Evolutionary conservation across 2,888 invertebrate species (phyloP).

Genomic region (Rhodophaea formosa): DNA sequence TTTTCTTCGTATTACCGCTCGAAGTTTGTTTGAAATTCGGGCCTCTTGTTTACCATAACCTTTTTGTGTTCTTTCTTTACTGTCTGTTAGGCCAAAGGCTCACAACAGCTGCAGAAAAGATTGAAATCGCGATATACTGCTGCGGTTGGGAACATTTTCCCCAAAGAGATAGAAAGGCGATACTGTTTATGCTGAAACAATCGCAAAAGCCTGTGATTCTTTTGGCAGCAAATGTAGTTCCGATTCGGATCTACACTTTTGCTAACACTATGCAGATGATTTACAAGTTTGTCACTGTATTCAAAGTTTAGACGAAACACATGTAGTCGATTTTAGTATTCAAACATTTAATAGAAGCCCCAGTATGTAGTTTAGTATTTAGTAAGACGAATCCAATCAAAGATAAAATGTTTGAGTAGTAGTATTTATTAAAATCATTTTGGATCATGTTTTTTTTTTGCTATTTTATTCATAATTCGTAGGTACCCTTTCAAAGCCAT

Average conservation of each 20-base stretch:
- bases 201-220: constrained; percentile 44
- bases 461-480: too few relatives aligned
- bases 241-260: constrained; percentile 42
- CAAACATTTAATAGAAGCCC: too few relatives aligned
- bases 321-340: too few relatives aligned
- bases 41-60: constrained; percentile 36
- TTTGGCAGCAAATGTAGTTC: constrained; percentile 39
- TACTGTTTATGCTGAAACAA: constrained; percentile 40
- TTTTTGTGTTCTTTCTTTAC: constrained; percentile 44
- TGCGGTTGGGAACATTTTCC: constrained; percentile 47
- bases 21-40: constrained; percentile 37
- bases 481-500: too few relatives aligned
- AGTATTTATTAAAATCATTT: too few relatives aligned
- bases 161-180: constrained; percentile 32
- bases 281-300: constrained; percentile 45
- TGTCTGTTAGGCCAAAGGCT: constrained; percentile 46
- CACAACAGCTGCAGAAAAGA: constrained; percentile 42
- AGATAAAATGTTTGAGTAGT: too few relatives aligned
- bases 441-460: too few relatives aligned
- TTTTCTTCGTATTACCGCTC: constrained; percentile 42
- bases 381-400: too few relatives aligned
- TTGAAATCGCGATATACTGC: constrained; percentile 42
- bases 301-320: constrained; percentile 37
- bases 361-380: too few relatives aligned
- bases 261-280: constrained; percentile 43